Conservation (phyloP, 2,888 invertebrate species). For the Hirtodrosophila trivittata region DNA sequence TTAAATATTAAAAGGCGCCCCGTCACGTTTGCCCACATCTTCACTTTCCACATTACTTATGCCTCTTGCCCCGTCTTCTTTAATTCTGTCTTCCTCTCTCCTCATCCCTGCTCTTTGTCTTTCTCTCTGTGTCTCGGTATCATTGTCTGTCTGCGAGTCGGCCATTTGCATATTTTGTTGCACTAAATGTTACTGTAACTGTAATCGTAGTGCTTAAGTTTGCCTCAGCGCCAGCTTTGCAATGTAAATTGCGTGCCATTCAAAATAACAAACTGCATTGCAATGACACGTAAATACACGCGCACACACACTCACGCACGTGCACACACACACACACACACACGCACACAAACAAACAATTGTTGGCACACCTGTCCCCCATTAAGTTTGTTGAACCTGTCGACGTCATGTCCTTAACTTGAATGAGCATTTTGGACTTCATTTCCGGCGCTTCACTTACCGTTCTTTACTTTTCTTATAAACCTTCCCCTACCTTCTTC, state of each 20-base stretch:
- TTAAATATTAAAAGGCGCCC: conserved; percentile 41
- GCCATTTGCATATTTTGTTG: conserved; percentile 64
- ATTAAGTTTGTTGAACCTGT: conserved; percentile 44
- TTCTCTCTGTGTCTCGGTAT: conserved; percentile 1
- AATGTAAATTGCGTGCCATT: conserved; percentile 59
- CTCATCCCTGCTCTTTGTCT: background rate
- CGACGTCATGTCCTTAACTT: conserved; percentile 20
- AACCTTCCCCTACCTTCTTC: background rate
- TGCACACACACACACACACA: background rate
- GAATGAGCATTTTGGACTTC: conserved; percentile 35
- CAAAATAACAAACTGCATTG: conserved; percentile 58
- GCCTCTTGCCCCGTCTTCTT: background rate
- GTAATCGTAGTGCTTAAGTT: conserved; percentile 38
- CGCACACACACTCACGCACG: conserved; percentile 1
- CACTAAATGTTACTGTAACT: conserved; percentile 36
- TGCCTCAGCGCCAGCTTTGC: conserved; percentile 41
- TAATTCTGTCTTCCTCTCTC: background rate
- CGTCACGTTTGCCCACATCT: background rate
- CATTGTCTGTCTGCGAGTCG: conserved; percentile 3
- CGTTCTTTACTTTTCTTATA: background rate
- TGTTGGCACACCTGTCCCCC: conserved; percentile 19
- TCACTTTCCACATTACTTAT: background rate
- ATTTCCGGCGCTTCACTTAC: conserved; percentile 43
- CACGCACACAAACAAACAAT: conserved; percentile 3
- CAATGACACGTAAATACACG: conserved; percentile 27